phyloP scores from a whole-genome alignment of 1,140 invertebrate species.

The Drosophila lowei region DNA sequence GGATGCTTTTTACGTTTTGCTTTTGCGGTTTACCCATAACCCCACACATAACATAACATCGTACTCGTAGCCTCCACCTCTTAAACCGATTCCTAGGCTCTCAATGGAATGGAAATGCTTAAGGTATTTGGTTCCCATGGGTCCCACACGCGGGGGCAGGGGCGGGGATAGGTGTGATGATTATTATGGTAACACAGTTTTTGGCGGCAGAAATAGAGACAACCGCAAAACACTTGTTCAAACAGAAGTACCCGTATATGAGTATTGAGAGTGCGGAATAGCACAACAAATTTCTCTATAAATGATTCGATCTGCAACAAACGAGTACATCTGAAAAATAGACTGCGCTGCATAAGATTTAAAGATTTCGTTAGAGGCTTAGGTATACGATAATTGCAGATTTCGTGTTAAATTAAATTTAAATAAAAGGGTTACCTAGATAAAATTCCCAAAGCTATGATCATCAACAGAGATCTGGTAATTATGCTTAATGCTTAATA shows the following conservation, averaged over 20 bases:
- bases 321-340: too few species aligned
- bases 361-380: too few species aligned
- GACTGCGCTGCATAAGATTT: too few species aligned
- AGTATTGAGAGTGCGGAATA: neutral
- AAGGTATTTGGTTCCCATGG: slow-evolving; percentile 42
- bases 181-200: slow-evolving; percentile 43
- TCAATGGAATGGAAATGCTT: slow-evolving; percentile 15
- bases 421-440: too few species aligned
- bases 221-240: slow-evolving; percentile 40
- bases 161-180: neutral
- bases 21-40: slow-evolving; percentile 45
- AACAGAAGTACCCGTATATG: neutral
- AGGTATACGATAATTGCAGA: too few species aligned
- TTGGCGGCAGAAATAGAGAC: slow-evolving; percentile 28
- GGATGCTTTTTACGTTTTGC: slow-evolving; percentile 23
- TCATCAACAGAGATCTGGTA: too few species aligned
- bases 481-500: too few species aligned
- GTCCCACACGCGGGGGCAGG: neutral
- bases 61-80: neutral
- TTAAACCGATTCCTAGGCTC: slow-evolving; percentile 17
- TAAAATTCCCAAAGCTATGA: too few species aligned
- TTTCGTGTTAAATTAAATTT: too few species aligned
- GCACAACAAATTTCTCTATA: neutral
- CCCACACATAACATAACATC: neutral
- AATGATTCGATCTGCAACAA: too few species aligned